phyloP scores from a whole-genome alignment of 2,113 vertebrate genomes.

The Urocolius indicus region DNA sequence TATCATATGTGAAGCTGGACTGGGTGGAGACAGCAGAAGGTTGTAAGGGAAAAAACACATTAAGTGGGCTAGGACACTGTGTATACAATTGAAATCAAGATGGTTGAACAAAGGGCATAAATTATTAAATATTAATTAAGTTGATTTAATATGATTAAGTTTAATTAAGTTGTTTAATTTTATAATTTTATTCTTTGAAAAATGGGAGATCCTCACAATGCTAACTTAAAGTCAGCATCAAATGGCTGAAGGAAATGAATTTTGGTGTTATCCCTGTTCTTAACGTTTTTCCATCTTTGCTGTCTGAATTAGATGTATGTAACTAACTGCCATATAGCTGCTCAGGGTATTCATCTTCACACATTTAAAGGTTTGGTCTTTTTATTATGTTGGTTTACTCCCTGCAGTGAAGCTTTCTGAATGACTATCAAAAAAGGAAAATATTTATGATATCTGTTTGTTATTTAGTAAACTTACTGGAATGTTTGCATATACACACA shows the following conservation, averaged over 20 bases:
- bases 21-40: not conserved
- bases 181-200: not conserved
- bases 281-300: not conserved
- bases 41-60: not conserved
- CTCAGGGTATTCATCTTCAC: not conserved
- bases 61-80: not conserved
- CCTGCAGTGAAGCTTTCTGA: not conserved
- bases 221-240: not conserved
- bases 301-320: not conserved
- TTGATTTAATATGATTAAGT: no score
- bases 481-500: not conserved
- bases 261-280: not conserved
- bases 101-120: not conserved
- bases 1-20: not conserved
- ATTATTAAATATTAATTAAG: not conserved
- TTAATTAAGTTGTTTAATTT: not conserved
- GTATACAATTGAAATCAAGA: not conserved
- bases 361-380: not conserved
- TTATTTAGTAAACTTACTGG: not conserved
- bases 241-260: not conserved
- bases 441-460: not conserved
- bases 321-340: not conserved
- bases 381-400: not conserved
- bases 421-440: not conserved
- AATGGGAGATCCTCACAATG: not conserved